Base-by-base conservation (phyloP, 2,113 vertebrate genomes). In the Penelope pileata region DNA sequence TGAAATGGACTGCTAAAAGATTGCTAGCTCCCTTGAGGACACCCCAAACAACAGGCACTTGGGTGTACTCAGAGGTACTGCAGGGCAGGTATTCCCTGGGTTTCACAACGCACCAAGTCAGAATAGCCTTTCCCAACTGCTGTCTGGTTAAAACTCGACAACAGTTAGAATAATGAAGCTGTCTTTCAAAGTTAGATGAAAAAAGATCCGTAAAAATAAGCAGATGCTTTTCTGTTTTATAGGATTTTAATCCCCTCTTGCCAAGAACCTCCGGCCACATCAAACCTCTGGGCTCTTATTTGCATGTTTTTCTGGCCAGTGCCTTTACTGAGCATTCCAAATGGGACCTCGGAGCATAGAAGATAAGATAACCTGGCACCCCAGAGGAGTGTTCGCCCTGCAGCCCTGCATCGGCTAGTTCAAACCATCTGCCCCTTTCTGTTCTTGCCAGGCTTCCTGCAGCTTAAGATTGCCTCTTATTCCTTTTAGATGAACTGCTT, bases 401-500 rank as follows among this genome's bases (percentile, higher is more conserved):
- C 81, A 64, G 80, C 89, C 30, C 42, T 92, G 50, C 92, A 74
- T 90, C 43, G 19, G 72, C 68, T 7, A 53, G 23, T 67, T 81
- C 68, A 45, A 15, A 26, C 91, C 90, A 91, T 96, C 95, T 95
- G 91, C 48, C 74, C 45, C 53, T 80, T 59, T 66, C n/a, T 38
- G 30, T 21, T 18, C 7, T 60, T 94, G 93, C 93, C 94, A 96
- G 78, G 62, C 48, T 56, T 70, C 47, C 1, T 38, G 75, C 78
- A 3, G 82, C 8, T 40, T 63, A 40, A 58, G 63, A 14, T 74
- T 82, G 68, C 63, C n/a, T 88, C 70, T 32, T 26, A 42, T 1
- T 87, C 60, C 66, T 83, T 96, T 86, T 95, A 99, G 99, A 99
- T 93, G 99, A 99, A 84, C 98, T 99, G 9, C 98, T 99, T 86